Percentiles rank a stretch among this genome's conserved stretches.
Conservation (phyloP, 2,113 vertebrate genomes). For the Corvus cornix region DNA sequence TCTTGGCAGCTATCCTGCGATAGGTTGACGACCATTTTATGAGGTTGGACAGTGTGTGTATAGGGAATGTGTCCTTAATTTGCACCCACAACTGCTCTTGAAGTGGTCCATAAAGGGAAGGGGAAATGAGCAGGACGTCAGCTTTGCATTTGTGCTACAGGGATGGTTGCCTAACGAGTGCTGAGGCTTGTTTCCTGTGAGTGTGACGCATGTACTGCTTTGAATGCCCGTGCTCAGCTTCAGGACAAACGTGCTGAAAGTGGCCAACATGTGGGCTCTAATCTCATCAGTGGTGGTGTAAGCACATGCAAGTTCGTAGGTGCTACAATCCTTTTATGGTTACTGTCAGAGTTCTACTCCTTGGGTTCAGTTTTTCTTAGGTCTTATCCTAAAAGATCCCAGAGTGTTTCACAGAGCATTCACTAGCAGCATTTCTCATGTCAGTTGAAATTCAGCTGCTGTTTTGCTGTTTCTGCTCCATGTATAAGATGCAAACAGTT, state of each 20-base stretch:
- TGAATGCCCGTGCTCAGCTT: not conserved
- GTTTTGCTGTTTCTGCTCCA: not conserved
- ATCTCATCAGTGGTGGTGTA: not conserved
- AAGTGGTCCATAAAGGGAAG: slow-evolving; percentile 25
- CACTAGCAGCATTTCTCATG: not conserved
- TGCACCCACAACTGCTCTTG: not conserved
- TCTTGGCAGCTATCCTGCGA: not conserved
- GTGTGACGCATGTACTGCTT: slow-evolving; percentile 4
- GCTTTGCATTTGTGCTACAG: not conserved
- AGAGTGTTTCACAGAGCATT: not conserved
- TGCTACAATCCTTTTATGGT: not conserved
- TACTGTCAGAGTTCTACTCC: not conserved
- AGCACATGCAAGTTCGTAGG: not conserved
- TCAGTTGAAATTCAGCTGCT: not conserved
- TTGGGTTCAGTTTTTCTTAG: not conserved
- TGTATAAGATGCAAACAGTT: not conserved
- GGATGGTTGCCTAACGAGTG: slow-evolving; percentile 16
- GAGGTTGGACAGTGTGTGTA: not conserved
- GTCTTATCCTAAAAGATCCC: not conserved
- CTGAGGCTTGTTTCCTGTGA: slow-evolving; percentile 26
- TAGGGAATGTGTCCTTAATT: not conserved
- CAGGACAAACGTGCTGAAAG: not conserved
- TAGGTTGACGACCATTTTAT: not conserved
- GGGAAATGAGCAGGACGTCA: slow-evolving; percentile 27
- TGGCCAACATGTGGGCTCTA: not conserved